Evolutionary conservation across 2,113 vertebrate species (phyloP).

Genomic region (Nesoenas mayeri): DNA sequence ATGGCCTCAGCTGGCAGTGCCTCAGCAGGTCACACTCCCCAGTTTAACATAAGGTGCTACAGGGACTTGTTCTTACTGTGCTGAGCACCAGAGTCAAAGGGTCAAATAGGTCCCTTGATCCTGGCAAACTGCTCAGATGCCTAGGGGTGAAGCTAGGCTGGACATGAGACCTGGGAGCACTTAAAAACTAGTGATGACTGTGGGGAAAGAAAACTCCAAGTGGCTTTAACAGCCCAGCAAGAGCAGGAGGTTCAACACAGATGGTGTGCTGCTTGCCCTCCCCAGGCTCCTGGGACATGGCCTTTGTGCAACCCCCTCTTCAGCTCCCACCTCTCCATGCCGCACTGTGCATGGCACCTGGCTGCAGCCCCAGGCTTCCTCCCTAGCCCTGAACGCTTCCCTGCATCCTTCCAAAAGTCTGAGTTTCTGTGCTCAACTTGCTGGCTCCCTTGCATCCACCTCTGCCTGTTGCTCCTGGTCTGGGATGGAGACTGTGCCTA

Average conservation of each 20-base stretch:
- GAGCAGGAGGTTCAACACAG: background rate
- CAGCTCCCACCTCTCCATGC: background rate
- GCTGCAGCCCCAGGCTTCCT: background rate
- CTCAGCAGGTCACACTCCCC: background rate
- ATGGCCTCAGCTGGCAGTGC: background rate
- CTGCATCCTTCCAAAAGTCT: background rate
- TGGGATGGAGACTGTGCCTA: background rate
- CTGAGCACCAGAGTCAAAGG: background rate
- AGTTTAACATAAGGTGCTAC: background rate
- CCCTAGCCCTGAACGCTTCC: background rate
- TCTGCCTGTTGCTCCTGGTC: background rate
- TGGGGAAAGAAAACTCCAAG: background rate
- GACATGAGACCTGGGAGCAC: background rate
- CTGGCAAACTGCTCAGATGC: background rate
- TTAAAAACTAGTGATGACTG: background rate
- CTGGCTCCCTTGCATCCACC: background rate
- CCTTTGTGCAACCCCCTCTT: background rate
- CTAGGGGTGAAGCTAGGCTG: background rate
- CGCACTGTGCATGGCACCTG: background rate
- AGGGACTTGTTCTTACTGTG: rapidly evolving
- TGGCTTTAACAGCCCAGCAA: background rate
- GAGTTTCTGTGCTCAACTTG: rapidly evolving
- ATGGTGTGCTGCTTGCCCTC: background rate
- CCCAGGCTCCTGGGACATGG: rapidly evolving
- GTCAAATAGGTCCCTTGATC: background rate